Evolutionary conservation across 1,140 invertebrate species (phyloP).

Genomic region (Drosophila takahashii): DNA sequence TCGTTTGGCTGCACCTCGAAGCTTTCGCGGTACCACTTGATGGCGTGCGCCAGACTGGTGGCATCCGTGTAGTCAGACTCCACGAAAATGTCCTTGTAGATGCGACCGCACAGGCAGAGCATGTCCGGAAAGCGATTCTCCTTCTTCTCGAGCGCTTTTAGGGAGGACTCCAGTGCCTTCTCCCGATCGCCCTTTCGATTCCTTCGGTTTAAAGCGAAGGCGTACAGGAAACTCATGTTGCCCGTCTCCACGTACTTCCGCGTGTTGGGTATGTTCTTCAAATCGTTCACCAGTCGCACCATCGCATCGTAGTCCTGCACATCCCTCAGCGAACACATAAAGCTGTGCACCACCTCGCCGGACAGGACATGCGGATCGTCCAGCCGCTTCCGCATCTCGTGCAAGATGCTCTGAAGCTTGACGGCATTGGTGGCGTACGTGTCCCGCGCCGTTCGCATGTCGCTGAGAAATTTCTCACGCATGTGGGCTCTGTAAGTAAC

Average conservation of each 20-base stretch:
- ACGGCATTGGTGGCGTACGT: conserved; percentile 90
- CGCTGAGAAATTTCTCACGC: conserved; percentile 98
- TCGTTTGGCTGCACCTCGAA: conserved; percentile 99
- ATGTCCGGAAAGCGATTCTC: conserved; percentile 98
- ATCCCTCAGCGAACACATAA: conserved; percentile 96
- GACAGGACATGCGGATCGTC: conserved; percentile 99
- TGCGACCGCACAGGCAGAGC: conserved; percentile 98
- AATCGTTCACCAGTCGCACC: conserved; percentile 98
- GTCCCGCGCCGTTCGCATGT: conserved; percentile 97
- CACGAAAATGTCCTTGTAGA: conserved; percentile 99
- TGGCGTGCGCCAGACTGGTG: conserved; percentile 95
- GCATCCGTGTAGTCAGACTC: conserved; percentile 96
- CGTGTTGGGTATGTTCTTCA: conserved; percentile 96
- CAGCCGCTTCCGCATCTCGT: conserved; percentile 95
- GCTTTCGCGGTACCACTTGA: conserved; percentile 99
- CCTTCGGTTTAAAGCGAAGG: conserved; percentile 98
- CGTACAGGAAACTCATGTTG: conserved; percentile 96
- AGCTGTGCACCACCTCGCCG: conserved; percentile 96
- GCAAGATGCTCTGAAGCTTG: conserved; percentile 93
- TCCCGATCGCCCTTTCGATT: conserved; percentile 97
- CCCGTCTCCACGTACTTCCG: conserved; percentile 95
- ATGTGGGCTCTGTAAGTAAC: conserved; percentile 93
- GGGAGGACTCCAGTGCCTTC: conserved; percentile 96
- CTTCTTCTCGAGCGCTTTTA: conserved; percentile 95
- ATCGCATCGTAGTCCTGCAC: conserved; percentile 99